Evolutionary conservation across 92 coral and sea anemone genomes (phyloP), one percentile per base, ranked within the genome.

Genomic region (Zoanthus sociatus): DNA sequence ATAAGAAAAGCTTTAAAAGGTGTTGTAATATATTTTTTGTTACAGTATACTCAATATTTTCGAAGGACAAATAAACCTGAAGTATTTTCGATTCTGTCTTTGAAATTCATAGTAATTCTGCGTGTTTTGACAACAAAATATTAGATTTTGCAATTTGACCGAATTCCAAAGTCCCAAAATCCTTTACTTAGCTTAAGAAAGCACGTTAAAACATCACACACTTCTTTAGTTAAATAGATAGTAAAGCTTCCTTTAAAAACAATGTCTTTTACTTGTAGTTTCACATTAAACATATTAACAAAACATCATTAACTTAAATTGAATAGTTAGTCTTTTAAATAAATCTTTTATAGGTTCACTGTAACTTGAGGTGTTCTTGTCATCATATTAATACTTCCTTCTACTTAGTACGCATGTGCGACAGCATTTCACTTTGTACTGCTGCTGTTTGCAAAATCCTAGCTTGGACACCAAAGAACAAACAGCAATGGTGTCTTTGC

Each of bases 391-490:
- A 45, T 30, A 61, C 30, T 45, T 71, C 53, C 31, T 50, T 48
- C 32, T 50, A 8, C 71, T 88, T 53, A 86, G 70, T 31, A 81
- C 85, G 45, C 98, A 95, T 10, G 98, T 93, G 42, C 77, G 60
- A 68, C 98, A 95, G 86, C 98, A 95, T 87, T 91, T 87, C 72
- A 81, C 88, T 47, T 89, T 87, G 76, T 91, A 95, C 31, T 89
- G 89, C 15, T 81, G 44, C n/a, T 17, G 46, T 51, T 73, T 64
- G 18, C 98, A 95, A 67, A 95, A 53, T 31, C 90, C 82, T 37
- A 91, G 51, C 53, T 54, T 73, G 88, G 89, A 89, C 56, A 95
- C 92, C 83, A 88, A 91, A 6, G 48, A 50, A 71, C 98, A 95
- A 88, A 93, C 93, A 31, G 78, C 61, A 32, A 93, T 89, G n/a